Percentiles rank a stretch among this genome's conserved stretches.
Evolutionary conservation across 2,113 vertebrate species (phyloP).

Genomic region (Pelecanoides urinatrix): DNA sequence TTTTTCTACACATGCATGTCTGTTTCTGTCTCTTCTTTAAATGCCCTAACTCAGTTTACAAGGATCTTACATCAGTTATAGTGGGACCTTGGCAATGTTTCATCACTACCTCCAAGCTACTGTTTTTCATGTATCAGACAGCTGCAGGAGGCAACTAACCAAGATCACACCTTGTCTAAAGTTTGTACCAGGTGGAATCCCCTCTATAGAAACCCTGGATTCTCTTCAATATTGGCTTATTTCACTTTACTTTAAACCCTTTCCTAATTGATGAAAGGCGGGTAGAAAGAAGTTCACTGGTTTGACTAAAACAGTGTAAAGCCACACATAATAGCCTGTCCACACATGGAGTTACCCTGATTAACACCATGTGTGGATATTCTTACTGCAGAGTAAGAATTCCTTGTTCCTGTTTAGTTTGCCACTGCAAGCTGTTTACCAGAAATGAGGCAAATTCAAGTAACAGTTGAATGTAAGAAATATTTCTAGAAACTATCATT

Average conservation of each 20-base stretch:
- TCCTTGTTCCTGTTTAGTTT: neutral
- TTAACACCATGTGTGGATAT: constrained; percentile 43
- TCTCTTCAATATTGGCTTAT: neutral
- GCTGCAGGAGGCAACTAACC: neutral
- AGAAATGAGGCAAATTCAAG: constrained; percentile 7
- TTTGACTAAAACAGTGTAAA: neutral
- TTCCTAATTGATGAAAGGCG: neutral
- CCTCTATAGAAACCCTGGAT: neutral
- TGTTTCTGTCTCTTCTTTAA: neutral
- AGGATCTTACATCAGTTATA: neutral
- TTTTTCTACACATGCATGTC: neutral
- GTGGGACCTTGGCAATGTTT: neutral
- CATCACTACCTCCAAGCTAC: neutral
- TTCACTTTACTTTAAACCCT: neutral
- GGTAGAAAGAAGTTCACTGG: neutral
- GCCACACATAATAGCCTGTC: constrained; percentile 12
- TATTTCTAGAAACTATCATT: neutral
- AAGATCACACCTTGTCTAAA: neutral
- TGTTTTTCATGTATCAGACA: neutral
- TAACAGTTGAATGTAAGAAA: neutral
- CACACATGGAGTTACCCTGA: neutral
- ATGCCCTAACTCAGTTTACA: neutral
- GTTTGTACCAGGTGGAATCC: neutral
- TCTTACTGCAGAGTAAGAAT: neutral
- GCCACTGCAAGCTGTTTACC: neutral